Evolutionary conservation across 2,113 vertebrate genomes (phyloP), one percentile per base, ranked within the genome.

Genomic region (Thunnus maccoyii): DNA sequence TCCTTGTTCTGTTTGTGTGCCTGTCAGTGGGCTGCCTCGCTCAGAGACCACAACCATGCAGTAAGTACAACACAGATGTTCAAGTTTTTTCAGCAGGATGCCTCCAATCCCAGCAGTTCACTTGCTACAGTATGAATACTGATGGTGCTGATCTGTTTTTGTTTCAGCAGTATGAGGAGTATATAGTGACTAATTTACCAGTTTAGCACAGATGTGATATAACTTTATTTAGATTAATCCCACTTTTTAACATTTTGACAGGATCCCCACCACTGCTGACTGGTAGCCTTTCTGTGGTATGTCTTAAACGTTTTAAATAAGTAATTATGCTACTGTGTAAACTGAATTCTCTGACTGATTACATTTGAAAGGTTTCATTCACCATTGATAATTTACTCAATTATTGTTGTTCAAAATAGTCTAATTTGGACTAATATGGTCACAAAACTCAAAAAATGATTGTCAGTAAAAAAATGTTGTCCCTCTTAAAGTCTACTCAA

Each of bases 41-140:
- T 57, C 92, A 91, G 30, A 89, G 1, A 50, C 93, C 94, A 12
- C 56, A 47, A 9, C 81, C 17, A 44, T 95, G 94, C 91, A 72
- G 94, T 94, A 60, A 94, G 94, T 93, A 86, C 66, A 16, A 27
- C 7, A 66, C 2, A 69, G 46, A n/a, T 27, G 14, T 6, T 22
- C 0, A 25, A 9, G 47, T 51, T 13, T 20, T 1, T 2, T 52
- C n/a, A 27, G 11, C 27, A 2, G 0, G 10, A 56, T 50, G 9
- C 1, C 18, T 83, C 14, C 17, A 52, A 12, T 72, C 32, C 32
- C 32, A 58, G 27, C 15, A 12, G 0, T 27, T 48, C 10, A 20
- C 46, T 18, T 44, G 8, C 6, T 36, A 36, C 36, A 36, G 36
- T 36, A 9, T 36, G 36, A 36, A 7, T 36, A 36, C 36, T 36